Evolutionary conservation across 2,888 invertebrate genomes (phyloP).

Genomic region (Sinelater perroti): DNA sequence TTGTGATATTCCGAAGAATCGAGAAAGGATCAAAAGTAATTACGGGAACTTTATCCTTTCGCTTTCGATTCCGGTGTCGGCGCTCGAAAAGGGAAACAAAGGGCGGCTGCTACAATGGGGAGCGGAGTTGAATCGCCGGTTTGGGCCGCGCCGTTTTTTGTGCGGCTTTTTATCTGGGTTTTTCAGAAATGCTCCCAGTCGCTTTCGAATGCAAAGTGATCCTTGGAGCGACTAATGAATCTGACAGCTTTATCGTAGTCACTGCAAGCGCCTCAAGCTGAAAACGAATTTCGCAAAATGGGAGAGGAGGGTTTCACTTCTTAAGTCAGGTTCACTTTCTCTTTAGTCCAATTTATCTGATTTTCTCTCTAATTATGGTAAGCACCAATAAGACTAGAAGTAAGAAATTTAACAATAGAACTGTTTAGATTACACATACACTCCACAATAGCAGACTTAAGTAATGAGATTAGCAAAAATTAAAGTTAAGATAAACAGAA

Average conservation of each 20-base stretch:
- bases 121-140: slow-evolving; percentile 39
- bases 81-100: slow-evolving; percentile 34
- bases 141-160: slow-evolving; percentile 18
- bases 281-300: no score
- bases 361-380: no score
- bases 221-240: neutral
- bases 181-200: slow-evolving; percentile 1
- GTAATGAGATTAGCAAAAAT: no score
- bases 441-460: no score
- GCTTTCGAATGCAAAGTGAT: slow-evolving; percentile 8
- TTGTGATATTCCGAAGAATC: slow-evolving; percentile 20
- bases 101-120: slow-evolving; percentile 40
- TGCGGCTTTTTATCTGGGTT: slow-evolving; percentile 10
- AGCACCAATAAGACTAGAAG: no score
- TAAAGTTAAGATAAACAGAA: no score
- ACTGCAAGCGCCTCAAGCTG: neutral
- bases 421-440: no score
- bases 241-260: neutral
- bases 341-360: no score
- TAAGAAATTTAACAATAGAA: no score
- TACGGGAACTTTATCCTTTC: slow-evolving; percentile 31
- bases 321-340: no score
- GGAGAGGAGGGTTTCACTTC: no score
- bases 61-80: slow-evolving; percentile 21
- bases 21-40: slow-evolving; percentile 30